Percentiles rank a stretch among this genome's conserved stretches.
These are phyloP conservation scores for Lanius ludovicianus DNA, from an alignment of 2,113 vertebrate genomes.

Conservation along the genomic window DNA sequence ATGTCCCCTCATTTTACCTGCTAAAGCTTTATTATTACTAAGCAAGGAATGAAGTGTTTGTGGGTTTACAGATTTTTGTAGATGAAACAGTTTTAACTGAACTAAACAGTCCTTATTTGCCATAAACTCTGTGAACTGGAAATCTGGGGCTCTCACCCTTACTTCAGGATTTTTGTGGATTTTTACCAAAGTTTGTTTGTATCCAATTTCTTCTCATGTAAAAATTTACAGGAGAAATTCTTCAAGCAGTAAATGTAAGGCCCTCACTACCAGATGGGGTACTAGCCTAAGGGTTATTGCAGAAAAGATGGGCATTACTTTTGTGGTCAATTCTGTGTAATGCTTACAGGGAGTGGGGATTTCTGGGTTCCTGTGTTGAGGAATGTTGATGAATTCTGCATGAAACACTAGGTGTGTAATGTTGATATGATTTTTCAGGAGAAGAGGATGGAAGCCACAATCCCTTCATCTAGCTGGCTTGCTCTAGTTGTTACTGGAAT, in stretches of 20 bases:
- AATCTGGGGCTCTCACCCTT: not conserved
- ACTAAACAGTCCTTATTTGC: not conserved
- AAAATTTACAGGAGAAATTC: not conserved
- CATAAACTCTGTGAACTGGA: not conserved
- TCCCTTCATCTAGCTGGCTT: not conserved
- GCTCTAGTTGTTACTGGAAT: not conserved
- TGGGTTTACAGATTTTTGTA: not conserved
- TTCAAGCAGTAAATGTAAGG: not conserved
- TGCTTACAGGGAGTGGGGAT: not conserved
- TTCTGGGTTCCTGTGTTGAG: not conserved
- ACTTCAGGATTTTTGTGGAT: not conserved
- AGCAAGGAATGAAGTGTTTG: not conserved
- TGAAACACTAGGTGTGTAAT: not conserved
- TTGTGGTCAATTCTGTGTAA: not conserved
- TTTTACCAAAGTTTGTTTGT: not conserved
- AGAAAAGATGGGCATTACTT: not conserved
- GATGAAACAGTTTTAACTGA: not conserved
- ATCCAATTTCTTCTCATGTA: not conserved
- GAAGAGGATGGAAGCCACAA: not conserved
- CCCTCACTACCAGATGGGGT: not conserved
- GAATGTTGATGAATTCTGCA: not conserved
- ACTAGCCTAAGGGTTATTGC: not conserved
- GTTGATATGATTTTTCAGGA: not conserved
- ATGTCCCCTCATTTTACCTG: not conserved
- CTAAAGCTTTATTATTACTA: not conserved